Base-by-base conservation (phyloP, 1,140 invertebrate species). In the Drosophila simulans region DNA sequence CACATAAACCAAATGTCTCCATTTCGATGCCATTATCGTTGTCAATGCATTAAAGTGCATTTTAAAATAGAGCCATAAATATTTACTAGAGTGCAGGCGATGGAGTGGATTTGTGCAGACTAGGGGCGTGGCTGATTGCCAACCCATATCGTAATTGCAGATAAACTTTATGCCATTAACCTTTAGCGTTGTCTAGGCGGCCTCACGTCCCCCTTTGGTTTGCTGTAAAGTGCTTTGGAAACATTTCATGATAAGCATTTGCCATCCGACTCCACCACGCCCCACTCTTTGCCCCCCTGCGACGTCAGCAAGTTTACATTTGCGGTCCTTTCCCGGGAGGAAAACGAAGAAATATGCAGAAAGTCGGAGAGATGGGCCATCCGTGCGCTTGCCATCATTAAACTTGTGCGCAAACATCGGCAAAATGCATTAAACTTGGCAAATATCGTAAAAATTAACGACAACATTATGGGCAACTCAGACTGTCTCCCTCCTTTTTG, bases 381-480 rank as follows among this genome's bases (percentile, higher is more conserved):
- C 39, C 49, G 49, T 69, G 64, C 75, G 59, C 62, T 80, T 80
- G 55, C 68, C 80, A 49, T 83, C 77, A 84, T 89, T 89, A 74
- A 83, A 80, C 77, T 89, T 80, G 64, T 66, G 65, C 68, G 77
- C 77, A 77, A 84, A 58, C 77, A 89, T 89, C 68, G 72, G 69
- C 72, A 89, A 80, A 84, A 84, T 88, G 77, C 84, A 89, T 84
- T 89, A 84, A 77, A 84, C 84, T 89, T 89, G 77, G 80, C 54
- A 90, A 90, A 90, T 90, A 84, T 90, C 84, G 65, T 90, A 84
- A 89, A 83, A 90, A 83, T 89, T 89, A 80, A 83, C 77, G 84
- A 80, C 80, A 80, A 72, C 80, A 84, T 80, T 80, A 83, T 80
- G 65, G 63, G 55, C 60, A 43, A 52, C 60, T 68, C 31, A 8